phyloP scores from a whole-genome alignment of 2,888 invertebrate species.

The Hydroisotoma schaefferi region DNA sequence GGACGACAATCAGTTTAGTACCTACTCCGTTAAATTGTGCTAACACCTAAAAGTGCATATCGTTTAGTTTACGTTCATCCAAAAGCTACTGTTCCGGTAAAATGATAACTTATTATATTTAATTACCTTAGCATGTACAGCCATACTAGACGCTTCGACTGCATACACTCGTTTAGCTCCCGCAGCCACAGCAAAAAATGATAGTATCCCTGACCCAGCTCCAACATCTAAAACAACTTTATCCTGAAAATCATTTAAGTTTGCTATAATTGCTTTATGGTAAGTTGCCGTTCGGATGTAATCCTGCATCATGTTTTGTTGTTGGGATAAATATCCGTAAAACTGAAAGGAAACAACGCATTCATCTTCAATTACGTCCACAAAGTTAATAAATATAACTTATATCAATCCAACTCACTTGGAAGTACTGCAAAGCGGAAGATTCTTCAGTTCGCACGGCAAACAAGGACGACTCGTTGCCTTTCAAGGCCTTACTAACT shows the following conservation, averaged over 20 bases:
- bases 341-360: constrained; percentile 62
- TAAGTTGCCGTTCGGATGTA: constrained; percentile 97
- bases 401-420: constrained; percentile 52
- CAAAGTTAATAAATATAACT: background rate
- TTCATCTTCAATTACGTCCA: background rate
- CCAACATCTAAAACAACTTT: constrained; percentile 96
- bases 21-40: constrained; percentile 85
- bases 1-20: constrained; percentile 84
- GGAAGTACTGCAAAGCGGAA: constrained; percentile 97
- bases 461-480: constrained; percentile 72
- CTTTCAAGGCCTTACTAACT: constrained; percentile 61
- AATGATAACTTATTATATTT: background rate
- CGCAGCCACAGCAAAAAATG: constrained; percentile 97
- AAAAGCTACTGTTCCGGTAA: background rate
- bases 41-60: constrained; percentile 59
- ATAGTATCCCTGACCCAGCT: constrained; percentile 96
- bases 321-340: constrained; percentile 97
- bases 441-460: constrained; percentile 95
- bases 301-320: constrained; percentile 99
- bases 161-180: constrained; percentile 96
- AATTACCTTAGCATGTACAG: constrained; percentile 77
- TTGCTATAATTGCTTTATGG: constrained; percentile 92
- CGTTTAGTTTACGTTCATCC: background rate
- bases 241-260: constrained; percentile 78
- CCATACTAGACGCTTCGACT: constrained; percentile 99